Base-by-base conservation (phyloP, 2,113 vertebrate genomes). In the Stegostoma tigrinum region DNA sequence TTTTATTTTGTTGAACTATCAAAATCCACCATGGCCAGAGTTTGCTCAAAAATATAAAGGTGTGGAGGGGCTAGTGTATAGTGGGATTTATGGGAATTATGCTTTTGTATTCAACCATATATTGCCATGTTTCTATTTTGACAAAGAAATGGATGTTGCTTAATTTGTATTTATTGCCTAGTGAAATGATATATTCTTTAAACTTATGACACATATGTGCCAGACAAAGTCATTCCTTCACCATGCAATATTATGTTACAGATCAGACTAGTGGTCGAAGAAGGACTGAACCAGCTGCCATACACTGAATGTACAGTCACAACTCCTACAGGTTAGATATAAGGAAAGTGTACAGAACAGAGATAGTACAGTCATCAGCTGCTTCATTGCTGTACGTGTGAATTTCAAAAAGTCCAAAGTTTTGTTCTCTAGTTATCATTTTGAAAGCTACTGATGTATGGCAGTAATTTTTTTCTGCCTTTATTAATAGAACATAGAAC, bases 221-320 rank as follows among this genome's bases (percentile, higher is more conserved):
- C 30, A 30, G 67, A 27, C 68, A 72, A 48, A 48, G 19, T 75
- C 42, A 52, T 90, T 52, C 30, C 52, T 90, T 61, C 52, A 90
- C 8, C 8, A 75, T 24, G 87, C 42, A 95, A 95, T 95, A 48
- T 72, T 95, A 45, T 95, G 15, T 94, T 96, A 90, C 97, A 99
- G 99, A 99, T 99, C 96, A 98, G 99, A 97, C 98, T 99, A 4
- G 99, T 99, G 96, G 99, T 99, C 95, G 99, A 99, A 97, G 99
- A 99, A 96, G 99, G 99, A 96, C 97, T 99, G 97, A 99, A 99
- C 96, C 99, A 99, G 96, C 97, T 99, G 78, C 99, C 99, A 1
- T 99, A 99, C 97, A 99, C 98, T 24, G 99, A 99, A 97, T 99
- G 99, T 96, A 99, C 98, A 0, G 99, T 99, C 91, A 99, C 98